A percentile compares a stretch with the other conserved stretches of the same genome.
These are phyloP conservation scores for Rynchops niger DNA, from an alignment of 2,113 vertebrate species.

Conservation along the genomic window DNA sequence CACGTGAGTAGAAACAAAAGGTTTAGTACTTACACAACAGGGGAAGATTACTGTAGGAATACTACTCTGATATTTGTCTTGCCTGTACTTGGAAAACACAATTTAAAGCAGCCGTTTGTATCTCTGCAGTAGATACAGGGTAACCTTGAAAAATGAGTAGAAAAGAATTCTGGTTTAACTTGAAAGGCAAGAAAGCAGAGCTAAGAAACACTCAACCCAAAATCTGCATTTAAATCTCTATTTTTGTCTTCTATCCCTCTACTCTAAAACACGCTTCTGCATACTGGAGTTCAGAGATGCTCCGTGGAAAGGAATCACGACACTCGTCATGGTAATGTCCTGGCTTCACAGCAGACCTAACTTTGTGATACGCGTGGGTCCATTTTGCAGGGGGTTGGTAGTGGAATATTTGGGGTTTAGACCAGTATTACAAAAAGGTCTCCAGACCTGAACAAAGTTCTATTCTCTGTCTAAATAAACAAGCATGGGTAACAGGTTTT, in stretches of 20 bases:
- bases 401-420: not conserved
- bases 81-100: not conserved
- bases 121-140: not conserved
- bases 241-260: not conserved
- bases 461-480: slow-evolving; percentile 41
- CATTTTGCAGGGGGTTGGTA: not conserved
- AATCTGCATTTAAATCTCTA: not conserved
- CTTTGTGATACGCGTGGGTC: accelerated
- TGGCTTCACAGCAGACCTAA: not conserved
- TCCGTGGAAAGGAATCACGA: accelerated
- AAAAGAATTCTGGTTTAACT: not conserved
- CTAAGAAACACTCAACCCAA: not conserved
- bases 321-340: accelerated
- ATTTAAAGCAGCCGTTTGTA: not conserved
- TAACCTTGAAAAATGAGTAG: not conserved
- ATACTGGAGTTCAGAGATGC: not conserved
- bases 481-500: slow-evolving; percentile 18
- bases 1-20: not conserved
- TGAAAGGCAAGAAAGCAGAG: not conserved
- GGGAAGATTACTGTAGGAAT: not conserved
- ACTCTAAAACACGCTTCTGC: accelerated
- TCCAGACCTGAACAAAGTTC: not conserved
- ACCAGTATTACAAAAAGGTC: not conserved
- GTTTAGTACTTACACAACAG: not conserved
- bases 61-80: not conserved